Percentiles rank a stretch among this genome's conserved stretches.
These are phyloP conservation scores for Eleutherodactylus coqui DNA, from an alignment of 2,797 vertebrate species.

Conservation along the genomic window DNA sequence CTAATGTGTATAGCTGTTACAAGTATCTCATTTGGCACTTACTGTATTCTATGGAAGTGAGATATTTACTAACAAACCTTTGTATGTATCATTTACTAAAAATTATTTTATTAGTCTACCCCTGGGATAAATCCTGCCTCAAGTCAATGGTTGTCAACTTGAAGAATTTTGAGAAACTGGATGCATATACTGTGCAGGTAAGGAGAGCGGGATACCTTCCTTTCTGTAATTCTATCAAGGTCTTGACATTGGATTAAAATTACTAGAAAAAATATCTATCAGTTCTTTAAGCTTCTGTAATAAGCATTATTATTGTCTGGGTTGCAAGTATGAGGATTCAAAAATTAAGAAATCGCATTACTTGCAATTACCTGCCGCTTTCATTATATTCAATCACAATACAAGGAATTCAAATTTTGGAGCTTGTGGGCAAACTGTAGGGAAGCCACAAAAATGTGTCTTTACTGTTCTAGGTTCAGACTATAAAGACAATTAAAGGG, in stretches of 20 bases:
- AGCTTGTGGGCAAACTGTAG: not conserved
- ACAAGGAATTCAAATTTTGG: not conserved
- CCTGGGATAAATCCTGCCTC: slow-evolving; percentile 59
- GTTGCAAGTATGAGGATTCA: not conserved
- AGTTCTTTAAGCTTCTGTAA: no score
- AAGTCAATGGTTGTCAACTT: slow-evolving; percentile 53
- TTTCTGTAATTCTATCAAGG: not conserved
- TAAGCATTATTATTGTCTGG: not conserved
- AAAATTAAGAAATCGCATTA: not conserved
- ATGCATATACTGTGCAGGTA: slow-evolving; percentile 55
- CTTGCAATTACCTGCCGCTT: not conserved
- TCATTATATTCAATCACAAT: not conserved
- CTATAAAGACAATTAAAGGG: not conserved
- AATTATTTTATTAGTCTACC: slow-evolving; percentile 47
- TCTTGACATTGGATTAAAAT: not conserved
- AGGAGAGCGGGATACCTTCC: not conserved
- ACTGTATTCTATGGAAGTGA: not conserved
- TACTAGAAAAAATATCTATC: not conserved
- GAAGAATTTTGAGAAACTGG: slow-evolving; percentile 60
- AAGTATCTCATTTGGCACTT: no score
- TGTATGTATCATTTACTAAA: not conserved
- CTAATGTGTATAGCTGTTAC: no score
- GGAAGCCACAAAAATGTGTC: not conserved
- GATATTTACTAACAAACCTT: not conserved
- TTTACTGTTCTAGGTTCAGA: not conserved